A percentile compares a stretch with the other conserved stretches of the same genome.
phyloP scores from a whole-genome alignment of 2,888 invertebrate genomes.

The Cheilosia urbana region DNA sequence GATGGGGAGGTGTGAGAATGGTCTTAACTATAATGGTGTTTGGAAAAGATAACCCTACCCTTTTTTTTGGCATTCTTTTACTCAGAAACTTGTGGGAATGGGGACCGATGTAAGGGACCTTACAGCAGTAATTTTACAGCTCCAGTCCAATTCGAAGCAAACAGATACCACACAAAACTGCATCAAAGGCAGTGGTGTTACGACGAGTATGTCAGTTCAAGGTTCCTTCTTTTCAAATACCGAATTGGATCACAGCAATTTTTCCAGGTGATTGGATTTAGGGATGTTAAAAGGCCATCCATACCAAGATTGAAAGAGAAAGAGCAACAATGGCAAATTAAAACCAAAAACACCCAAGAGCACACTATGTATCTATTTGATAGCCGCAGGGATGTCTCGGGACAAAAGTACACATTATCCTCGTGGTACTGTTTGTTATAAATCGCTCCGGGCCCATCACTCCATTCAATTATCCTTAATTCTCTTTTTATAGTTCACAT shows the following conservation, averaged over 20 bases:
- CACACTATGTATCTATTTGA: constrained; percentile 43
- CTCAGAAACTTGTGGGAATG: no score
- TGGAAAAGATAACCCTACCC: no score
- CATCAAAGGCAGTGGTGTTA: neutral
- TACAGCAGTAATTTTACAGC: neutral
- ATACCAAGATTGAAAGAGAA: neutral
- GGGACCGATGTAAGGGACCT: no score
- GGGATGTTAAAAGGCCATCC: neutral
- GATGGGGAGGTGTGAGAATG: neutral
- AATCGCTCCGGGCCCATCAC: constrained; percentile 54
- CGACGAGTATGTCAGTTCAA: neutral
- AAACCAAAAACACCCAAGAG: constrained; percentile 53
- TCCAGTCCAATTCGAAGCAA: no score
- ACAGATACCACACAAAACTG: neutral
- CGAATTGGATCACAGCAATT: neutral
- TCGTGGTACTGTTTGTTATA: constrained; percentile 31
- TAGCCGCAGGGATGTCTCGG: constrained; percentile 65
- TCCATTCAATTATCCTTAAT: constrained; percentile 54
- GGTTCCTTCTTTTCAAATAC: no score
- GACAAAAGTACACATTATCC: constrained; percentile 61
- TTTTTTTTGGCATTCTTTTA: no score
- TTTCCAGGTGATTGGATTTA: constrained; percentile 43
- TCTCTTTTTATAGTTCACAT: constrained; percentile 37
- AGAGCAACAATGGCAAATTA: constrained; percentile 61
- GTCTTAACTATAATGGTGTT: no score